Evolutionary conservation across 2,113 vertebrate genomes (phyloP).

Genomic region (Mobula hypostoma): DNA sequence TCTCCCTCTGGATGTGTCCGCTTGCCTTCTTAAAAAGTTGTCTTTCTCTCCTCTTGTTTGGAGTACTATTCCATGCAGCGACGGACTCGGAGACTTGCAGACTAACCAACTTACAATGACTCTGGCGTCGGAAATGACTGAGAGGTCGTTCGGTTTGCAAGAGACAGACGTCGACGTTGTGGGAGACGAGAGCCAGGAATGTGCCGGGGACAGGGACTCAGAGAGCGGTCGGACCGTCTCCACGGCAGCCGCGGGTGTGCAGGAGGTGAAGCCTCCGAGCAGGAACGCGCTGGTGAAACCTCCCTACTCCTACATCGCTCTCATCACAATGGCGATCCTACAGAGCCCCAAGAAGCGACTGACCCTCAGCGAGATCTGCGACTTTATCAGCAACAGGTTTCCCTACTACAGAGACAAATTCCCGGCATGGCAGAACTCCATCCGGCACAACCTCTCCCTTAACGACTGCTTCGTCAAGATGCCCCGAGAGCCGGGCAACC

Average conservation of each 20-base stretch:
- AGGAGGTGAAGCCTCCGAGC: conserved; percentile 40
- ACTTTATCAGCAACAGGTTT: conserved; percentile 68
- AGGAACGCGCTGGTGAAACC: conserved; percentile 61
- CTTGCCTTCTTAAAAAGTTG: background rate
- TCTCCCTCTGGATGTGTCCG: background rate
- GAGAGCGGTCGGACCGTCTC: conserved; percentile 20
- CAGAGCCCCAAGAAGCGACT: conserved; percentile 67
- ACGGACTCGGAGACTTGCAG: background rate
- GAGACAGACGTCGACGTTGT: background rate
- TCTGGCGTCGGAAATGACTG: background rate
- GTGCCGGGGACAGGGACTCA: too few relatives aligned
- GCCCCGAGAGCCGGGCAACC: conserved; percentile 66
- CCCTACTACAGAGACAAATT: conserved; percentile 67
- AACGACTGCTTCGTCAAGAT: conserved; percentile 88
- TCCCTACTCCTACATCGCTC: conserved; percentile 67
- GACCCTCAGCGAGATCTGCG: conserved; percentile 69
- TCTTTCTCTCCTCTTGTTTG: background rate
- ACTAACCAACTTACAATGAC: background rate
- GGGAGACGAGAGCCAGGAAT: too few relatives aligned
- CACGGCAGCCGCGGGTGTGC: conserved; percentile 39
- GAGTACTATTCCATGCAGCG: background rate
- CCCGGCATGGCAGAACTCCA: conserved; percentile 85
- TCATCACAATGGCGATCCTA: conserved; percentile 69
- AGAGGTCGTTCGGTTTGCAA: background rate
- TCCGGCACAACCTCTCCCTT: conserved; percentile 83